phyloP scores from a whole-genome alignment of 1,140 invertebrate genomes.

The Popillia japonica region DNA sequence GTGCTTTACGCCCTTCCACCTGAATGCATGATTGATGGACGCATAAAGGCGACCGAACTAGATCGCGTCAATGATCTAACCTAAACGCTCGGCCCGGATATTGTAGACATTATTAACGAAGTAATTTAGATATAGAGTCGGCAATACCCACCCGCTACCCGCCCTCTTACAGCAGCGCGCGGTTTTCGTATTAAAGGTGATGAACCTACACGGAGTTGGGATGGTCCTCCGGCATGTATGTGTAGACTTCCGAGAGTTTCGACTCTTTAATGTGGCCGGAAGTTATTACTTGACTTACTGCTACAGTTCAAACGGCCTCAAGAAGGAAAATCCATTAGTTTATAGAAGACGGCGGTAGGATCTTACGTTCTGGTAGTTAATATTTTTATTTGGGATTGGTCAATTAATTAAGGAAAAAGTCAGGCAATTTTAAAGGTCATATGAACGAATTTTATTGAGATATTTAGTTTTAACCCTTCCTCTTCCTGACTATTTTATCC shows the following conservation, averaged over 20 bases:
- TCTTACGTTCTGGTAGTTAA: too few species aligned
- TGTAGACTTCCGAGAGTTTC: background rate
- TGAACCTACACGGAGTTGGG: background rate
- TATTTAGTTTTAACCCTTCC: too few species aligned
- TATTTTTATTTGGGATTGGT: too few species aligned
- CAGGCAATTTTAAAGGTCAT: too few species aligned
- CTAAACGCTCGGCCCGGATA: slow-evolving; percentile 13
- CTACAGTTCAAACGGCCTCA: background rate
- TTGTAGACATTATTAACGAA: slow-evolving; percentile 34
- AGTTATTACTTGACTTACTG: background rate
- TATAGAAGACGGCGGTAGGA: too few species aligned
- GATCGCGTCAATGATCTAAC: slow-evolving; percentile 24
- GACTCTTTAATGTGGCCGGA: background rate
- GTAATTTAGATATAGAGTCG: slow-evolving; percentile 33
- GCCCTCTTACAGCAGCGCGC: background rate
- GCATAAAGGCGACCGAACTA: slow-evolving; percentile 8
- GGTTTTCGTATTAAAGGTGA: slow-evolving; percentile 10
- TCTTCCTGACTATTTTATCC: too few species aligned
- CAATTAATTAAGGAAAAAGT: too few species aligned
- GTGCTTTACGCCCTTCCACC: background rate
- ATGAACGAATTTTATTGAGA: too few species aligned
- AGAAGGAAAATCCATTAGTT: too few species aligned
- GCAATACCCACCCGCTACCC: background rate
- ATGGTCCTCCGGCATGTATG: background rate
- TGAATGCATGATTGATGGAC: slow-evolving; percentile 28